Evolutionary conservation across 2,113 vertebrate genomes (phyloP).

Genomic region (Rynchops niger): DNA sequence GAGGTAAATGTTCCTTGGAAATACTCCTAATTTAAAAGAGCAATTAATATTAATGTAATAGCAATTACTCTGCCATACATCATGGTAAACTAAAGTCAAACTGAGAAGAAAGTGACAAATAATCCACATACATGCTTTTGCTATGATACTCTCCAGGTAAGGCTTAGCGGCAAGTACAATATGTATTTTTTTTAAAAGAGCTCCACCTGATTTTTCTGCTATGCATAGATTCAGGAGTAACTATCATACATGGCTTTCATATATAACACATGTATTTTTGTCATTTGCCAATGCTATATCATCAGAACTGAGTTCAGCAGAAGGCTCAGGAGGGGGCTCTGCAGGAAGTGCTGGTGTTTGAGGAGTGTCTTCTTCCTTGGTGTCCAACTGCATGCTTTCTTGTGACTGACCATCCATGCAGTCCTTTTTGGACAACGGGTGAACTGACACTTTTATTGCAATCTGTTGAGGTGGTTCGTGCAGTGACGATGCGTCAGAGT

Average conservation of each 20-base stretch:
- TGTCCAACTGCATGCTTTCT: constrained; percentile 68
- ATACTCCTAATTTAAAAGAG: constrained; percentile 43
- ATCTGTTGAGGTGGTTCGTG: constrained; percentile 94
- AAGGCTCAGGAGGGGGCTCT: constrained; percentile 35
- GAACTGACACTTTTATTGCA: constrained; percentile 94
- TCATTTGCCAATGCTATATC: constrained; percentile 39
- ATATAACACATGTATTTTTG: constrained; percentile 80
- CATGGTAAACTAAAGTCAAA: constrained; percentile 55
- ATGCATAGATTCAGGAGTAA: constrained; percentile 80
- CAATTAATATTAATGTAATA: constrained; percentile 67
- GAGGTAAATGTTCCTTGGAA: constrained; percentile 72
- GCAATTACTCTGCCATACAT: constrained; percentile 58
- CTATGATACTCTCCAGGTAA: constrained; percentile 78
- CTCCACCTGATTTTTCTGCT: constrained; percentile 77
- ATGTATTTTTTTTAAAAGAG: constrained; percentile 73
- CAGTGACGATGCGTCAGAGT: constrained; percentile 89
- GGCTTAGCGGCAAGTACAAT: constrained; percentile 79
- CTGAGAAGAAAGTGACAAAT: constrained; percentile 74
- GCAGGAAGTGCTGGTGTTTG: constrained; percentile 58
- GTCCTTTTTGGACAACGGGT: constrained; percentile 76
- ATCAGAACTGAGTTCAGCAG: constrained; percentile 51
- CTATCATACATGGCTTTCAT: constrained; percentile 95
- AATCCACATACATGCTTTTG: constrained; percentile 70
- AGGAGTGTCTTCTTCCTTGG: constrained; percentile 54
- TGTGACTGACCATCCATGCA: constrained; percentile 76